Percentiles rank a stretch among this genome's conserved stretches.
phyloP scores from a whole-genome alignment of 2,113 vertebrate genomes.

The Gopherus flavomarginatus region DNA sequence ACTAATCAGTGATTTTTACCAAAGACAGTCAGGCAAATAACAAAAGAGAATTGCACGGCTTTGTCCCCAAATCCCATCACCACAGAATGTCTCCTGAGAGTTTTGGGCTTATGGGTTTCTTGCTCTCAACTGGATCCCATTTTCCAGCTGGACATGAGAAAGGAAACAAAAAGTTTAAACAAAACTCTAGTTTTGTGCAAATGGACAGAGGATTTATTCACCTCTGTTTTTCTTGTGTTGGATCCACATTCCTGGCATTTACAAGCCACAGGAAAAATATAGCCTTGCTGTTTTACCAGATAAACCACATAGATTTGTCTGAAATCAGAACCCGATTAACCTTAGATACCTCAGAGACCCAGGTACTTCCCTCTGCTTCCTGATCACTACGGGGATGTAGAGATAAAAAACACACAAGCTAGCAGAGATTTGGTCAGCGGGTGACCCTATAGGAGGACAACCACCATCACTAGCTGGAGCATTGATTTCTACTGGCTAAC shows the following conservation, averaged over 20 bases:
- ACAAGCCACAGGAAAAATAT: neutral
- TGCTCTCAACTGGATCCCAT: neutral
- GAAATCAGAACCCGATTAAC: constrained; percentile 6
- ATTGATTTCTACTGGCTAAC: rapidly evolving
- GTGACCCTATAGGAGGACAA: neutral
- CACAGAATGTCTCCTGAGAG: constrained; percentile 19
- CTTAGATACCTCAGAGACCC: neutral
- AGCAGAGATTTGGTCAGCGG: neutral
- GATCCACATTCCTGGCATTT: neutral
- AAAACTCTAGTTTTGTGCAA: neutral
- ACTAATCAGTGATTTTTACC: constrained; percentile 18
- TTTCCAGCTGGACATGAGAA: neutral
- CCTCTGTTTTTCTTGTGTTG: neutral
- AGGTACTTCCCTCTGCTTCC: neutral
- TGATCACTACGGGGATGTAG: neutral
- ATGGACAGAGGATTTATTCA: neutral
- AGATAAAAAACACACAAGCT: neutral
- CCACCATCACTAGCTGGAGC: neutral
- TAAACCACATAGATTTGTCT: neutral
- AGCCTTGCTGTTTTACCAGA: neutral
- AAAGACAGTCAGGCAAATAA: neutral
- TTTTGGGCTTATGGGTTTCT: neutral
- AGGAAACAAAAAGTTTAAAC: neutral
- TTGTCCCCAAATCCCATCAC: neutral
- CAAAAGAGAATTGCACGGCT: neutral